These are phyloP conservation scores for Agraylea sexmaculata DNA, from an alignment of 1,140 invertebrate species.

Conservation along the genomic window DNA sequence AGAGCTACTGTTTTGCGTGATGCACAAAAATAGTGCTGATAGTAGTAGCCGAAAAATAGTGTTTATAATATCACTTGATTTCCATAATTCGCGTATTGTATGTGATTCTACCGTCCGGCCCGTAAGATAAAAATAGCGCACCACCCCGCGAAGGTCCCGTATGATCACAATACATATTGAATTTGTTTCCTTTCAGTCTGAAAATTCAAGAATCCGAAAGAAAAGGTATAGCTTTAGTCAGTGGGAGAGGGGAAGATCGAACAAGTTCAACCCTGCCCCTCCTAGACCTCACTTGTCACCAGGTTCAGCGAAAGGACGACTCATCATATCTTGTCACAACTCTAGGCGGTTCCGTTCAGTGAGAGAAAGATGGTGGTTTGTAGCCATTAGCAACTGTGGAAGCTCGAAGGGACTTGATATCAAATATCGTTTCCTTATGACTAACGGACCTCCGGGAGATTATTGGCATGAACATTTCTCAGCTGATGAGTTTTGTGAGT, in stretches of 20 bases:
- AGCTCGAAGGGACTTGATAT: slow-evolving; percentile 52
- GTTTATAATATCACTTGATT: too few relatives aligned
- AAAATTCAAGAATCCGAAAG: too few relatives aligned
- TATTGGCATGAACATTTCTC: slow-evolving; percentile 81
- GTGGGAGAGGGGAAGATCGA: slow-evolving; percentile 1
- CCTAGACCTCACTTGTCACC: slow-evolving; percentile 17
- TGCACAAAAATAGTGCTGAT: too few relatives aligned
- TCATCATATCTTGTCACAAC: slow-evolving; percentile 43
- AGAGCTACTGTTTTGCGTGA: too few relatives aligned
- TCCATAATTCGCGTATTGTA: too few relatives aligned
- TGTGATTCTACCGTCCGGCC: too few relatives aligned
- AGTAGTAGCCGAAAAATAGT: too few relatives aligned
- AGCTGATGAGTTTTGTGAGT: slow-evolving; percentile 86
- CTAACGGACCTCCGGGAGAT: slow-evolving; percentile 63
- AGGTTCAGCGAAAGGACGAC: slow-evolving; percentile 23
- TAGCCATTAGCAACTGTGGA: slow-evolving; percentile 61
- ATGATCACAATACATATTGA: too few relatives aligned
- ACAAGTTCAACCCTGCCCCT: slow-evolving; percentile 24
- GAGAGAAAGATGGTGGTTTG: slow-evolving; percentile 67
- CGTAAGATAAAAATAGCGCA: too few relatives aligned
- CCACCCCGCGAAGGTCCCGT: too few relatives aligned
- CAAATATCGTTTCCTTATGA: slow-evolving; percentile 63
- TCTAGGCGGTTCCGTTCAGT: slow-evolving; percentile 50
- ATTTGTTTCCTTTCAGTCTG: too few relatives aligned
- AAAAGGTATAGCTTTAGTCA: neutral